Conservation (phyloP, 2,113 vertebrate species). For the Ctenodactylus gundi region DNA sequence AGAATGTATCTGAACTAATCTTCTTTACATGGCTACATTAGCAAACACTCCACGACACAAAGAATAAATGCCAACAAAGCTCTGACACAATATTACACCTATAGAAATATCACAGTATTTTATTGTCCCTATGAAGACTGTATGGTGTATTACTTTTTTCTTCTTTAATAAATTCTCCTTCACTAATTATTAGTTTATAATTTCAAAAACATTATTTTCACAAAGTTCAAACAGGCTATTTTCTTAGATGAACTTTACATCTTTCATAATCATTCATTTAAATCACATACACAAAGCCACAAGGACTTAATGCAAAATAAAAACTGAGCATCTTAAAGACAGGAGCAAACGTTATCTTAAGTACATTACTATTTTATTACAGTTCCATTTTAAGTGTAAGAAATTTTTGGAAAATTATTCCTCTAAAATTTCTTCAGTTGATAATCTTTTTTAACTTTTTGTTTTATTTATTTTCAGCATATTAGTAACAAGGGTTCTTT, state of each 20-base stretch:
- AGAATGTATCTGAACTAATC: slow-evolving; percentile 34
- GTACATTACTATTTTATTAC: background rate
- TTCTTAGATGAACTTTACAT: background rate
- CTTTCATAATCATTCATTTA: slow-evolving; percentile 6
- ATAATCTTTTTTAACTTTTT: slow-evolving; percentile 57
- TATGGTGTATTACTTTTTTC: slow-evolving; percentile 12
- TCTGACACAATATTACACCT: slow-evolving; percentile 8
- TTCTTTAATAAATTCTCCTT: background rate
- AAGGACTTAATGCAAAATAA: slow-evolving; percentile 9
- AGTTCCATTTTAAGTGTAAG: slow-evolving; percentile 40
- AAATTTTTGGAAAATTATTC: background rate
- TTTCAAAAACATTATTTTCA: background rate
- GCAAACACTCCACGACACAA: slow-evolving; percentile 24
- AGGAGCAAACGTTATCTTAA: slow-evolving; percentile 34
- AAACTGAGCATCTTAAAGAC: background rate
- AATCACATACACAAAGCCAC: background rate
- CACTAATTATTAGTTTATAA: slow-evolving; percentile 10
- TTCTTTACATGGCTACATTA: slow-evolving; percentile 42
- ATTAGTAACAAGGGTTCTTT: background rate
- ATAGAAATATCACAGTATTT: slow-evolving; percentile 49
- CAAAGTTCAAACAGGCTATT: slow-evolving; percentile 25
- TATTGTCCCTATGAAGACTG: background rate
- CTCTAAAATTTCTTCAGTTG: slow-evolving; percentile 37
- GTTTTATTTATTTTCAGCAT: slow-evolving; percentile 26
- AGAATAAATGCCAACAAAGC: slow-evolving; percentile 58